Evolutionary conservation across 2,888 invertebrate genomes (phyloP), one percentile per base, ranked within the genome.

Genomic region (Tetanocera ferruginea): DNA sequence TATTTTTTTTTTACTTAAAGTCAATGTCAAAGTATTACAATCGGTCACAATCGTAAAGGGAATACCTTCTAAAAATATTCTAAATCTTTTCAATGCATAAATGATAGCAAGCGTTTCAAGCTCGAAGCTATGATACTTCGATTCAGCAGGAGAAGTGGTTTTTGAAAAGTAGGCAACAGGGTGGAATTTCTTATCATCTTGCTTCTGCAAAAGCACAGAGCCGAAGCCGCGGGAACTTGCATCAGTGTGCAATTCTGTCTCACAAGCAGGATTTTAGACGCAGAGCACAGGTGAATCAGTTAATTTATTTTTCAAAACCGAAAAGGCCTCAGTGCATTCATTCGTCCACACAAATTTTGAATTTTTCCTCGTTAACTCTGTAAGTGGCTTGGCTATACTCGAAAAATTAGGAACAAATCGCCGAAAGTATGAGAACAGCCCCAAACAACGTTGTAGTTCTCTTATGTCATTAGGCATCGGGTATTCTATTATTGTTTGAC

Each of bases 151-250:
- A 5, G 74, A 49, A 4, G 74, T 67, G 3, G 31, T 11, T 3
- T 64, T 52, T 19, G 75, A 76, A 23, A 72, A 72, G 11, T 71
- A 64, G 8, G 70, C 25, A 19, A 78, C n/a, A 28, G 78, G 67
- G n/a, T 71, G 76, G 3, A 70, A 78, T n/a, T 71, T n/a, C n/a
- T n/a, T n/a, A n/a, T n/a, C n/a, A n/a, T n/a, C n/a, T n/a, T n/a
- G n/a, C n/a, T n/a, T n/a, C n/a, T 78, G 78, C 11, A 80, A 19
- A 5, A 80, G 34, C 11, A 78, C 74, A 3, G 78, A 67, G 2
- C 78, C 79, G 34, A 77, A 80, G 0, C 78, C 77, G 2, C 51
- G 19, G 8, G 72, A 52, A 34, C 79, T 79, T 31, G 80, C 79
- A 19, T 79, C 78, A 62, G 78, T 79, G 64, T 80, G 79, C 11